Evolutionary conservation across 2,888 invertebrate species (phyloP), one percentile per base, ranked within the genome.

Genomic region (Nasonovia ribisnigri): DNA sequence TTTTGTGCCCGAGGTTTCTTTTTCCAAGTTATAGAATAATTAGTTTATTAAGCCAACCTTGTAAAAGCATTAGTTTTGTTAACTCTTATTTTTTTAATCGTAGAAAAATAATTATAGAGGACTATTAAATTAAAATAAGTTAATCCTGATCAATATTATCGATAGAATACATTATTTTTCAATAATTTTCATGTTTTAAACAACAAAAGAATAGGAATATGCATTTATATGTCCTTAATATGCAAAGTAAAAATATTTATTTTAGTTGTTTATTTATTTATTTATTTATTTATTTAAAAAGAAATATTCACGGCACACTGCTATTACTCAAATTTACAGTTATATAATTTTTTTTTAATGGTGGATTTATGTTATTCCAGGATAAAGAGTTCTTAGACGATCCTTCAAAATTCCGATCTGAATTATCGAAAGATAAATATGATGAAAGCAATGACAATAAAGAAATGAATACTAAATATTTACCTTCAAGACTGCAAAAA

Each of bases 361-460:
- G 0, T 11, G 8, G 36, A 6, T 87, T 60, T 11, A 60, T 88
- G 57, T 57, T 20, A 3, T 92, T 92, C 0, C 6, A 93, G 93
- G 90, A 93, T 86, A 93, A 93, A 60, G 93, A 93, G 8, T 84
- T 84, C 42, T 43, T 48, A 3, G 90, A 90, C 48, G 60, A 93
- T 90, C 42, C n/a, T 2, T 13, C 26, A 13, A 90, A 60, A 60
- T 60, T 29, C 8, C 84, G 60, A 29, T 90, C 90, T 60, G 93
- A 93, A 42, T 36, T 84, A 36, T 84, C 48, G 42, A 93, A 93
- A 86, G 93, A 90, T 84, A 67, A 43, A n/a, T 89, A 51, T 48
- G 86, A 93, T 60, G 93, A 93, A 43, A 84, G 26, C 16, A 93
- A 92, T 84, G 90, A 93, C 86, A 93, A 48, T 91, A 91, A 92